Evolutionary conservation across 37 sponge, comb jelly and placozoan genomes (phyloP), one percentile per base, ranked within the genome.

Genomic region (Cliona cf. orientalis): DNA sequence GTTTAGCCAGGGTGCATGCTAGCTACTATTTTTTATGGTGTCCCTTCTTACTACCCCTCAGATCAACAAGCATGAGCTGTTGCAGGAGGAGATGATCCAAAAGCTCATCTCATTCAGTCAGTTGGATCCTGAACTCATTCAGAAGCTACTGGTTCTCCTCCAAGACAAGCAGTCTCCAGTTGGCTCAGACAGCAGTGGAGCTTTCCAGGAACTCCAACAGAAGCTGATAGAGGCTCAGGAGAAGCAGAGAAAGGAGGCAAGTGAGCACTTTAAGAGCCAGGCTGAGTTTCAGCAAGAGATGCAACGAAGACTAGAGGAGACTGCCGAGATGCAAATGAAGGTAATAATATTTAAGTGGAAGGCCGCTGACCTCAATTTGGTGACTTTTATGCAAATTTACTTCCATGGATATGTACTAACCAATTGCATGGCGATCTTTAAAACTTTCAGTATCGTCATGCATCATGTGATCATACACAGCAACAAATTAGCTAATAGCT

Each of bases 71-170:
- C 86, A 86, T 23, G 56, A 68, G 23, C 31, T 37, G 31, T 11
- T 71, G 5, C 78, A 78, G 45, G 64, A 78, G 62, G 46, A 77
- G 46, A 44, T 86, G 66, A 70, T 86, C 0, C 79, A 86, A 66
- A 86, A 70, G 45, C 43, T 86, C 46, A 41, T 86, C 31, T 26
- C 71, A 19, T 37, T 55, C 70, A 81, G 72, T 41, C 71, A 68
- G 62, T 41, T 29, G 17, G 72, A 81, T 38, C 72, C 72, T 33
- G 67, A 49, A 3, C n/a, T 81, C 0, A 69, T 60, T 29, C 59
- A 42, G 40, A 70, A 39, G 55, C 81, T 81, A 1, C 69, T 71
- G 2, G 39, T 62, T 2, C 53, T 81, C 25, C 60, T 81, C 60
- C 31, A 78, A 25, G 46, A 78, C 29, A 4, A 55, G 58, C 69